phyloP scores from a whole-genome alignment of 2,113 vertebrate genomes.

The Pelmatolapia mariae region DNA sequence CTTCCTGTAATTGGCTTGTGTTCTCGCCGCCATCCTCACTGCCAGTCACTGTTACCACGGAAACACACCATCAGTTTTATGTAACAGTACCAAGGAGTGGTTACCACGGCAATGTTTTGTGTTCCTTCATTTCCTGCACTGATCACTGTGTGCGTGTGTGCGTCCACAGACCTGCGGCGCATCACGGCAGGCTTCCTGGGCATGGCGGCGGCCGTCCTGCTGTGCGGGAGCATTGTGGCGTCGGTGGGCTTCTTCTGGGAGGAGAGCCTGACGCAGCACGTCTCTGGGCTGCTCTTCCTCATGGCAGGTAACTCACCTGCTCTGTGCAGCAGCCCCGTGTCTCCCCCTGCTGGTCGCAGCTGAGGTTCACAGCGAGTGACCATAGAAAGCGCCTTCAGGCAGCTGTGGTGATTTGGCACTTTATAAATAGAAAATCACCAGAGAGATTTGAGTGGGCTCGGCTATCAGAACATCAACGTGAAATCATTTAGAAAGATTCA shows the following conservation, averaged over 20 bases:
- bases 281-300: conserved; percentile 83
- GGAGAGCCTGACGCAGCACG: conserved; percentile 80
- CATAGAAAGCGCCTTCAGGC: neutral
- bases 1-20: neutral
- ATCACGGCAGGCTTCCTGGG: conserved; percentile 81
- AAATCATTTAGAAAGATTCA: neutral
- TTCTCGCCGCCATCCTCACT: neutral
- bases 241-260: conserved; percentile 83
- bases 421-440: neutral
- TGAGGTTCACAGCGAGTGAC: neutral
- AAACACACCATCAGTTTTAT: neutral
- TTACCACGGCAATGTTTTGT: conserved; percentile 33
- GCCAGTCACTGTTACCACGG: conserved; percentile 7
- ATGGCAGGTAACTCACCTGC: conserved; percentile 76
- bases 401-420: neutral
- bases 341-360: neutral
- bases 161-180: conserved; percentile 72
- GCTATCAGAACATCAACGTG: neutral
- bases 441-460: neutral
- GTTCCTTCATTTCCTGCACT: neutral
- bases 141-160: neutral
- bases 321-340: neutral
- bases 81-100: neutral
- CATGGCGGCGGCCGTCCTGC: conserved; percentile 79
- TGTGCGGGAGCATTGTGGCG: conserved; percentile 78